Evolutionary conservation across 2,113 vertebrate species (phyloP), one percentile per base, ranked within the genome.

Genomic region (Myiopsitta monachus): DNA sequence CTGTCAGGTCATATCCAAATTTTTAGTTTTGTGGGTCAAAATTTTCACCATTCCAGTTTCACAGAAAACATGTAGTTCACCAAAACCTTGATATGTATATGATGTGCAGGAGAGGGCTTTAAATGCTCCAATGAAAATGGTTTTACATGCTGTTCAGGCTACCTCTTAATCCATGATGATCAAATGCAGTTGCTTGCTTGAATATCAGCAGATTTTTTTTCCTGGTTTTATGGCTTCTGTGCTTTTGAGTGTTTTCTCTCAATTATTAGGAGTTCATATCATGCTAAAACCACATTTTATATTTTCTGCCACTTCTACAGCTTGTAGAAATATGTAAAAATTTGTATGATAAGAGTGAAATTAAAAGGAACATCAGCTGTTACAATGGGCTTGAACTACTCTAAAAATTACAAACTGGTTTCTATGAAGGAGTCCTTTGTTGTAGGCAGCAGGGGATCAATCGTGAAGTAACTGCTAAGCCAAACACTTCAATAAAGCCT

Each of bases 351-450:
- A 13, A 59, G 26, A 62, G 14, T 62, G 47, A 85, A 83, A 84
- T 63, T 36, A 14, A 49, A 70, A 88, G 64, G 24, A 79, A 3
- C 38, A 67, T 70, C 44, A 66, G 6, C 22, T 83, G 5, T 86
- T 70, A 43, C 2, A 9, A 88, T 46, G 10, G 11, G 10, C 69
- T 30, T 75, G 64, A 78, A 41, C 38, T 75, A 78, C 70, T 92
- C 14, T 39, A 86, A 86, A 83, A 80, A 61, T 88, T 83, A 17
- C 41, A 61, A 26, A 70, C 73, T 64, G 14, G 8, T 96, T 95
- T 88, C 67, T 75, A 46, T 86, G 73, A 93, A 85, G 55, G 47
- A 88, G 51, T 66, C 36, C 79, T 92, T 94, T 94, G 76, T 87
- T 78, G 28, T 59, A 63, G 31, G 59, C 68, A 83, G 51, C 82